These are phyloP conservation scores for Psittacula echo DNA, from an alignment of 2,797 vertebrate genomes.

Conservation along the genomic window DNA sequence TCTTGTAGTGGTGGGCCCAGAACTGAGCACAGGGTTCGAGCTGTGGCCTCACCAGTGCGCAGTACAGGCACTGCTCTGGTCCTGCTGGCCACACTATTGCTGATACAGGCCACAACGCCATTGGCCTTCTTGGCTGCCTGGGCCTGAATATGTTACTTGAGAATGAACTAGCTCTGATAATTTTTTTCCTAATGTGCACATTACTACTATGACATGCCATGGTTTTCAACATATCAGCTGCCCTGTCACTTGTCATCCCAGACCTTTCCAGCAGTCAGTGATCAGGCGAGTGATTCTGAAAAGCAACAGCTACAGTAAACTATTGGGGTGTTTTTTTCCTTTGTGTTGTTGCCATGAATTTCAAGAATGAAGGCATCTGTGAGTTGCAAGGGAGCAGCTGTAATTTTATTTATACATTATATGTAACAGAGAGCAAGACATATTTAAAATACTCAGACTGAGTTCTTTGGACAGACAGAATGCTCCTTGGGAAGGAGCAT, in stretches of 20 bases:
- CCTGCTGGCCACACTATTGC: background rate
- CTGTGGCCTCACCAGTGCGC: background rate
- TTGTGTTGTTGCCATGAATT: constrained; percentile 52
- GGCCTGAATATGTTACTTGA: background rate
- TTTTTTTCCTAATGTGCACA: background rate
- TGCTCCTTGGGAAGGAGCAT: background rate
- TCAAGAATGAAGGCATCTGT: constrained; percentile 46
- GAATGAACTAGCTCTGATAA: background rate
- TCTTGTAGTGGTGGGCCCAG: background rate
- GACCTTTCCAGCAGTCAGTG: background rate
- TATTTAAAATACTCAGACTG: background rate
- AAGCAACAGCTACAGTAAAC: background rate
- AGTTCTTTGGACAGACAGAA: background rate
- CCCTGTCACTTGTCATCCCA: background rate
- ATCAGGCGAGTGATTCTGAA: background rate
- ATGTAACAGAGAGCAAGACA: background rate
- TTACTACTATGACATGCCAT: background rate
- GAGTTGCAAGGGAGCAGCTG: constrained; percentile 45
- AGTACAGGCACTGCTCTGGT: background rate
- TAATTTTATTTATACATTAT: constrained; percentile 20
- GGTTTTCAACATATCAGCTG: background rate
- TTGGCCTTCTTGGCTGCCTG: background rate
- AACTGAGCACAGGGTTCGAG: background rate
- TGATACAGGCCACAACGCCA: background rate
- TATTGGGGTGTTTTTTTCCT: background rate